These are phyloP conservation scores for Petrophora chlorosata DNA, from an alignment of 2,888 invertebrate genomes.

Conservation along the genomic window DNA sequence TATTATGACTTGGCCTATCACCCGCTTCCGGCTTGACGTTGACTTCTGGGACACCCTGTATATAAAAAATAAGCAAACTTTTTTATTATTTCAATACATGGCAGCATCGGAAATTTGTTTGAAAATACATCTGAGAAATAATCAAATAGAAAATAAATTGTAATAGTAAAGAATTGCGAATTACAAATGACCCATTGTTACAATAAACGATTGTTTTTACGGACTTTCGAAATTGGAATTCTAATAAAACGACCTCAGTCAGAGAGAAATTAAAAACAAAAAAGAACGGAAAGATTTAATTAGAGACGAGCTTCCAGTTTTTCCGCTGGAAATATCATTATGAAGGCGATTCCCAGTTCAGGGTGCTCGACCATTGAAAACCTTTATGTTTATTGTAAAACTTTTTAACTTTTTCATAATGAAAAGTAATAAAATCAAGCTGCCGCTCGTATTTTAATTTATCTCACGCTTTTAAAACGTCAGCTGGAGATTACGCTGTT, in stretches of 20 bases:
- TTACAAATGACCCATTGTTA: no score
- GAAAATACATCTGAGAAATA: not conserved
- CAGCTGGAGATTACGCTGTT: not conserved
- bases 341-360: slow-evolving; percentile 33
- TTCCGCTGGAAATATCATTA: slow-evolving; percentile 42
- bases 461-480: slow-evolving; percentile 1
- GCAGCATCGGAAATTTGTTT: no score
- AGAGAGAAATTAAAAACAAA: slow-evolving; percentile 48
- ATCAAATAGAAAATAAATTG: slow-evolving; percentile 24
- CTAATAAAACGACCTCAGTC: slow-evolving; percentile 51
- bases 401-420: slow-evolving; percentile 15
- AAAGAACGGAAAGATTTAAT: slow-evolving; percentile 51
- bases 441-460: slow-evolving; percentile 4
- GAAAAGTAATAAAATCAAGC: slow-evolving; percentile 10
- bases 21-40: no score
- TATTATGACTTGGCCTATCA: no score
- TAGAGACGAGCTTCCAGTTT: slow-evolving; percentile 44
- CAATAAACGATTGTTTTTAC: slow-evolving; percentile 40
- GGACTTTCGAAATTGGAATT: slow-evolving; percentile 48
- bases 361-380: slow-evolving; percentile 27
- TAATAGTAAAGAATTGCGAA: no score
- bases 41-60: no score
- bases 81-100: no score
- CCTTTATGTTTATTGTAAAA: slow-evolving; percentile 29
- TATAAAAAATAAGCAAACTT: no score